These are phyloP conservation scores for Leguminivora glycinivorella DNA, from an alignment of 1,140 invertebrate genomes.

Conservation along the genomic window DNA sequence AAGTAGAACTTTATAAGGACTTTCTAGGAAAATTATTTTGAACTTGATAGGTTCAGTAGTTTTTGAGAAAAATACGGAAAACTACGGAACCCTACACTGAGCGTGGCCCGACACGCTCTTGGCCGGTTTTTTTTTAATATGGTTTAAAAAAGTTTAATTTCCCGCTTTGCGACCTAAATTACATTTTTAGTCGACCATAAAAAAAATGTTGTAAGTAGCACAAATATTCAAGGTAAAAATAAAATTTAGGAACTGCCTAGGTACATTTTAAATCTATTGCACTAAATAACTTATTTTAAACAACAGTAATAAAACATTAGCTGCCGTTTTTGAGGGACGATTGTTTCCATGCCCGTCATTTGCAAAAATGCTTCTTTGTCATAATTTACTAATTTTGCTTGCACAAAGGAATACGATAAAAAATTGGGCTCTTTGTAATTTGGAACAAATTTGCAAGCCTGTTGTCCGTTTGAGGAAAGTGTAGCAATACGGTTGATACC, in stretches of 20 bases:
- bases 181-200: no score
- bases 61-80: no score
- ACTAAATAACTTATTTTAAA: neutral
- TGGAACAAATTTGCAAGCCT: constrained; percentile 11
- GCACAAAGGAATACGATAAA: neutral
- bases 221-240: neutral
- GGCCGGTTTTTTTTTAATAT: no score
- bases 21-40: no score
- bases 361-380: constrained; percentile 15
- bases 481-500: constrained; percentile 49
- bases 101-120: no score
- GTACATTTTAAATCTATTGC: neutral
- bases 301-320: constrained; percentile 4
- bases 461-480: constrained; percentile 24
- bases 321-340: constrained; percentile 13
- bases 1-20: no score
- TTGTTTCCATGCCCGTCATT: neutral
- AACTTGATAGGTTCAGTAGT: no score
- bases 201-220: neutral
- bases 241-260: neutral
- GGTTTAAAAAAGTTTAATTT: no score
- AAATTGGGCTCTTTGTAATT: neutral
- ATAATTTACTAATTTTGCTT: constrained; percentile 1
- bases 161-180: no score
- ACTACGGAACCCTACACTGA: no score